Evolutionary conservation across 2,797 vertebrate genomes (phyloP).

Genomic region (Serranus cabrilla): DNA sequence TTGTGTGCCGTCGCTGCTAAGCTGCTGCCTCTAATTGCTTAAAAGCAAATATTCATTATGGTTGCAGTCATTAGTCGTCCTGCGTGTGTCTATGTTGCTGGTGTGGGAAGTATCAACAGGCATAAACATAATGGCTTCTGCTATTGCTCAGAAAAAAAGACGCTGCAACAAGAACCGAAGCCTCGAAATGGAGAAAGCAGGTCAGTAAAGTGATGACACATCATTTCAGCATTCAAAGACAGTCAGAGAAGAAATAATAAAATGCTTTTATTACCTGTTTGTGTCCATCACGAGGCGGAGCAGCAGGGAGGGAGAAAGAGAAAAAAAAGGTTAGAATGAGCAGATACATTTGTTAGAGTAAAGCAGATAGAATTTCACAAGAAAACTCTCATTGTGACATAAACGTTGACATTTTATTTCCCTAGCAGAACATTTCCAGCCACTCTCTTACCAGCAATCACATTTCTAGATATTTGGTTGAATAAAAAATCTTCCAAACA

Average conservation of each 20-base stretch:
- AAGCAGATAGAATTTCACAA: neutral
- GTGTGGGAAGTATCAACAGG: constrained; percentile 30
- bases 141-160: constrained; percentile 9
- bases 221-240: neutral
- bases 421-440: neutral
- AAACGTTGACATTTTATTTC: neutral
- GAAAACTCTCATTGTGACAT: neutral
- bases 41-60: constrained; percentile 55
- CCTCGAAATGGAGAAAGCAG: neutral
- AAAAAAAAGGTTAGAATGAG: constrained; percentile 4
- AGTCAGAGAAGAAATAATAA: neutral
- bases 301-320: constrained; percentile 9
- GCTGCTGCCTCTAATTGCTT: constrained; percentile 37
- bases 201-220: neutral
- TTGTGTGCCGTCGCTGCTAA: constrained; percentile 34
- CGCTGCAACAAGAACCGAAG: neutral
- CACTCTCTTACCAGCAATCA: neutral
- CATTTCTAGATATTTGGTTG: constrained; percentile 10
- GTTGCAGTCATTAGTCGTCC: constrained; percentile 47
- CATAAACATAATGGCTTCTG: constrained; percentile 21
- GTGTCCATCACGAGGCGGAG: constrained; percentile 7
- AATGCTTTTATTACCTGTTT: constrained; percentile 71
- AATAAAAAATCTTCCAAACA: constrained; percentile 18
- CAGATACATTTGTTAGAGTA: neutral
- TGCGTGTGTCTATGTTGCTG: constrained; percentile 23